Conservation (phyloP, 1,140 invertebrate species). For the Rhyacophila brunnea region DNA sequence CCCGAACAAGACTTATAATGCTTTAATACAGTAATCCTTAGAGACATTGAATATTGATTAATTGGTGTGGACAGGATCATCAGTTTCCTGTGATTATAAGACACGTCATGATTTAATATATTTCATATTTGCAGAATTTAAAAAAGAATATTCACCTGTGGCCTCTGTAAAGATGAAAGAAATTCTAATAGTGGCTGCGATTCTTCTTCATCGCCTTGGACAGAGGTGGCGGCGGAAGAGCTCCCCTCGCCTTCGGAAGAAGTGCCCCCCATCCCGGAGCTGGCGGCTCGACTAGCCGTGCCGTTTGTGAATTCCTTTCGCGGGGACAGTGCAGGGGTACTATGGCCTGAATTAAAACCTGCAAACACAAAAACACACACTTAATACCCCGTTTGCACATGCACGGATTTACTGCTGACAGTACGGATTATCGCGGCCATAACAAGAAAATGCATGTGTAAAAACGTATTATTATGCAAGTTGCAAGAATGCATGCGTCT, state of each 20-base stretch:
- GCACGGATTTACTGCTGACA: too few species aligned
- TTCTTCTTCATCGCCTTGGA: conserved; percentile 68
- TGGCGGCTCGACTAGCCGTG: conserved; percentile 45
- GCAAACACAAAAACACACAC: conserved; percentile 25
- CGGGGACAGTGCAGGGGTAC: conserved; percentile 57
- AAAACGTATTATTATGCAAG: too few species aligned
- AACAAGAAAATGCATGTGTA: too few species aligned
- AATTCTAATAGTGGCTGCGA: conserved; percentile 64
- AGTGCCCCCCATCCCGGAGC: conserved; percentile 56
- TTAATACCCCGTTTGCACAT: too few species aligned
- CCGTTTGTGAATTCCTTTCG: conserved; percentile 59
- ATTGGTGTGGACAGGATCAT: too few species aligned
- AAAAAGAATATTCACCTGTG: conserved; percentile 56
- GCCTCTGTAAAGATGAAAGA: conserved; percentile 71
- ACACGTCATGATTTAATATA: neutral
- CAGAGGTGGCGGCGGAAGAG: conserved; percentile 58
- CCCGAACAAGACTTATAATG: too few species aligned
- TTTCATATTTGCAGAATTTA: neutral
- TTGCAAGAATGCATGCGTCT: too few species aligned
- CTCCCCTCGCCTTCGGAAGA: conserved; percentile 71
- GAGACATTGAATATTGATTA: too few species aligned
- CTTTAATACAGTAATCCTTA: too few species aligned
- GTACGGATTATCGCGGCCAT: too few species aligned
- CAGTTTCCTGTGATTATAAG: neutral
- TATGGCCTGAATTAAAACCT: conserved; percentile 51